These are phyloP conservation scores for Camponotus pennsylvanicus DNA, from an alignment of 1,140 invertebrate genomes.

Conservation along the genomic window DNA sequence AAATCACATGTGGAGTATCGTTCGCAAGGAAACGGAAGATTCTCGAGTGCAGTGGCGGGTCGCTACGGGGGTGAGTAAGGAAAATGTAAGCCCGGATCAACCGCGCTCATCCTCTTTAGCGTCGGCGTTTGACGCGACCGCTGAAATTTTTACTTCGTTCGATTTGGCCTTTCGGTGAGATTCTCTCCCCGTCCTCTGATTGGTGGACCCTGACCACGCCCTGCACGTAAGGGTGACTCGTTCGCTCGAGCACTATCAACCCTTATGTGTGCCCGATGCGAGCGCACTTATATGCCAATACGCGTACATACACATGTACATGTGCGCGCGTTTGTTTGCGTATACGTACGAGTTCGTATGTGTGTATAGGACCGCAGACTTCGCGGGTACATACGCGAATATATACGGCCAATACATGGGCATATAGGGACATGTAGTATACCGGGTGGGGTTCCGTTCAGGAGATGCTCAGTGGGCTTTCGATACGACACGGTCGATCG, in stretches of 20 bases:
- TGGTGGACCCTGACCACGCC: conserved; percentile 84
- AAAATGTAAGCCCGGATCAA: conserved; percentile 82
- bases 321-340: not conserved
- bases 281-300: conserved; percentile 75
- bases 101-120: conserved; percentile 80
- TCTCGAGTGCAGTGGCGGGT: not conserved
- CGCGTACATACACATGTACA: conserved; percentile 46
- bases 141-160: conserved; percentile 83
- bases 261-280: conserved; percentile 79
- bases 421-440: conserved; percentile 69
- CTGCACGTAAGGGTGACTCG: conserved; percentile 81
- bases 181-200: conserved; percentile 78
- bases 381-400: conserved; percentile 37
- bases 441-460: conserved; percentile 72
- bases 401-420: conserved; percentile 62
- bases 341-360: not conserved
- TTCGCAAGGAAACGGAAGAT: conserved; percentile 18
- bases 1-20: conserved; percentile 42
- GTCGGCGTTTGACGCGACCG: conserved; percentile 81
- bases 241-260: conserved; percentile 81
- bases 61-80: conserved; percentile 71
- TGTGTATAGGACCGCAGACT: conserved; percentile 27
- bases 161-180: conserved; percentile 81
- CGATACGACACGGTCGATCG: conserved; percentile 76
- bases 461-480: conserved; percentile 62